Base-by-base conservation (phyloP, 2,888 invertebrate species). In the Congeria kusceri region DNA sequence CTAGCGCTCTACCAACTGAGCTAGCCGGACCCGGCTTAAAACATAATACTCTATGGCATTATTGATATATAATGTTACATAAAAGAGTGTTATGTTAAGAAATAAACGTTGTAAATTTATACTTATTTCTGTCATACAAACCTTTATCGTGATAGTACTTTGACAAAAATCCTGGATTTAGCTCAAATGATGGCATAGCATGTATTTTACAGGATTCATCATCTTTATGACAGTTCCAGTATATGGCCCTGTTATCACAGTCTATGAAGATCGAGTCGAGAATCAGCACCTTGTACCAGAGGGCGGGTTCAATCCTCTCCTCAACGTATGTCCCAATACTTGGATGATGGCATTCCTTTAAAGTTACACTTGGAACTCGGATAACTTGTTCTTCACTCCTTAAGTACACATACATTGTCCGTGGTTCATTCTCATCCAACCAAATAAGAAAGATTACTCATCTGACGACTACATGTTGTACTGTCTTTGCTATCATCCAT, bases 251-350 rank as follows among this genome's bases (percentile, higher is more conserved):
- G 9, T 74, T 62, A 39, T 87, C 86, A 80, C 90, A 91, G 67
- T 92, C 91, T 20, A 92, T 88, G 46, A 88, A 86, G 15, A 92
- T 81, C 1, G 90, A 84, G 59, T 91, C 87, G 0, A 91, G 68
- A 0, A 91, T 81, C 58, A 89, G 77, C 13, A 88, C 85, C 83
- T 92, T 92, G 72, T 88, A 92, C 91, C 92, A 92, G 49, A 90
- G 79, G 0, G 89, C 90, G 5, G 91, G 90, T 20, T 92, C 91
- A 11, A 92, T 77, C 56, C 80, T 58, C 20, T 83, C 79, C 62
- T 77, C 83, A n/a, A 68, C 47, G n/a, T 79, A 64, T 5, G 66
- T 71, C 3, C 68, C 86, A 1, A 89, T 84, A 20, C 74, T 62
- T 5, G 90, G 89, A 18, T 49, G 67, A 28, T 79, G 82, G 46